These are phyloP conservation scores for Adoxophyes honmai DNA, from an alignment of 1,140 invertebrate species.

Conservation along the genomic window DNA sequence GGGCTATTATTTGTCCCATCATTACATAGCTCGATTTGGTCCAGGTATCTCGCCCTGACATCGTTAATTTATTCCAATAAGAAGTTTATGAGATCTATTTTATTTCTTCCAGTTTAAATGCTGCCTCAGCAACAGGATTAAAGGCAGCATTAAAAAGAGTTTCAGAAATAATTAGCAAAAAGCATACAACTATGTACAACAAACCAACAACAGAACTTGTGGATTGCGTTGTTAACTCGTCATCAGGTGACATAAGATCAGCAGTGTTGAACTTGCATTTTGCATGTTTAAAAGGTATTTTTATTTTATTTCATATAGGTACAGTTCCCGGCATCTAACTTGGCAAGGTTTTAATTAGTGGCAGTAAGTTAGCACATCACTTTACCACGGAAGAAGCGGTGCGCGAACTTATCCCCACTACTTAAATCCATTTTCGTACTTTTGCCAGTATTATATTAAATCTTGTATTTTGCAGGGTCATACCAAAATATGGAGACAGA, in stretches of 20 bases:
- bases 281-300: constrained; percentile 80
- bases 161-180: constrained; percentile 73
- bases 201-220: constrained; percentile 77
- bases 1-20: too few relatives aligned
- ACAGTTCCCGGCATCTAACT: too few relatives aligned
- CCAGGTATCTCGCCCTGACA: too few relatives aligned
- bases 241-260: constrained; percentile 83
- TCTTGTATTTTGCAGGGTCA: constrained; percentile 37
- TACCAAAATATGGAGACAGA: constrained; percentile 51
- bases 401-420: too few relatives aligned
- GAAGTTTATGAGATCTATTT: constrained; percentile 8
- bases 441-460: constrained; percentile 19
- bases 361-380: too few relatives aligned
- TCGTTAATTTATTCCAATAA: too few relatives aligned
- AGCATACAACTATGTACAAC: constrained; percentile 74
- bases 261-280: constrained; percentile 85
- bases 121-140: constrained; percentile 80
- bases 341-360: too few relatives aligned
- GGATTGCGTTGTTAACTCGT: constrained; percentile 82
- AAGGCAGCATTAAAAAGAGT: constrained; percentile 82
- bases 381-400: too few relatives aligned
- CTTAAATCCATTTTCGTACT: neutral
- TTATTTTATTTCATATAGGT: too few relatives aligned
- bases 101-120: constrained; percentile 79
- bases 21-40: too few relatives aligned